Percentiles rank a stretch among this genome's conserved stretches.
phyloP scores from a whole-genome alignment of 2,113 vertebrate genomes.

The Platycercus adscitus region DNA sequence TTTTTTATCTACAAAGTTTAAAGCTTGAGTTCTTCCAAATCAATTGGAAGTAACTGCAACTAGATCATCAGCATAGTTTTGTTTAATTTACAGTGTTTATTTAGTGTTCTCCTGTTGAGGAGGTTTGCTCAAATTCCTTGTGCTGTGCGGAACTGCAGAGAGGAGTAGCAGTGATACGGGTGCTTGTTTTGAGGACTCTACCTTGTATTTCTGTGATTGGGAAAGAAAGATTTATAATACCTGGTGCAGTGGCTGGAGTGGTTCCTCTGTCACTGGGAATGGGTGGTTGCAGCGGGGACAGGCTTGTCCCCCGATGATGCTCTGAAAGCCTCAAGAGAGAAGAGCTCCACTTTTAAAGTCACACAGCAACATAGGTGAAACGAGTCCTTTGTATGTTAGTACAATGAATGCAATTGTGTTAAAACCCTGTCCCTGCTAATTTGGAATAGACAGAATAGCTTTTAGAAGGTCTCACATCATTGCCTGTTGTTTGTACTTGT shows the following conservation, averaged over 20 bases:
- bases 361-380: background rate
- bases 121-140: constrained; percentile 21
- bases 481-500: background rate
- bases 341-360: background rate
- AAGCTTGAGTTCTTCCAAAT: constrained; percentile 22
- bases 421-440: background rate
- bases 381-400: background rate
- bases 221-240: background rate
- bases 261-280: background rate
- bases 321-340: background rate
- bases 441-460: background rate
- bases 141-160: background rate
- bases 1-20: background rate
- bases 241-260: background rate
- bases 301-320: background rate
- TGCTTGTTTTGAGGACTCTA: background rate
- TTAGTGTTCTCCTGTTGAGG: constrained; percentile 31
- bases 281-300: background rate
- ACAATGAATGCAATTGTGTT: background rate
- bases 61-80: constrained; percentile 59
- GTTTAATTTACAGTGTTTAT: constrained; percentile 58
- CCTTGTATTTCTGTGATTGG: background rate
- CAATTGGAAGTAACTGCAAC: constrained; percentile 55
- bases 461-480: background rate
- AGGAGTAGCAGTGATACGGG: background rate